Evolutionary conservation across 2,888 invertebrate genomes (phyloP).

Genomic region (Trichogramma dendrolimi): DNA sequence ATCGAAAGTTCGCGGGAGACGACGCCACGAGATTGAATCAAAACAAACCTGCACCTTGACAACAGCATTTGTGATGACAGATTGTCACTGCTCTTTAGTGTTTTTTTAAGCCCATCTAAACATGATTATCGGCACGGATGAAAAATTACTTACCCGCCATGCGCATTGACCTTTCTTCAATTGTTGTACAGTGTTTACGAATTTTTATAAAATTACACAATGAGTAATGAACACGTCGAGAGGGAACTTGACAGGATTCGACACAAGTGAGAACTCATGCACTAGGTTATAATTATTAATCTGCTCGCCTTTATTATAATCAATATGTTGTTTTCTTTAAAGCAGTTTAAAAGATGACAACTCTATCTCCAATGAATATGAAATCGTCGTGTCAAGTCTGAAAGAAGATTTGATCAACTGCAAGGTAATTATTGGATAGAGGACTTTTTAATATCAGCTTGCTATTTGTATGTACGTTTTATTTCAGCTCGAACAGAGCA

Average conservation of each 20-base stretch:
- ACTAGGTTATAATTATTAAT: neutral
- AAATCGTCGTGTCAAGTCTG: conserved; percentile 35
- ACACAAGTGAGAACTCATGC: no score
- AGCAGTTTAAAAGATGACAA: conserved; percentile 32
- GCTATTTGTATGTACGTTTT: neutral
- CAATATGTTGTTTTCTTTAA: conserved; percentile 14
- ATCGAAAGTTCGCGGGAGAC: no score
- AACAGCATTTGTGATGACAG: no score
- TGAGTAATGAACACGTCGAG: neutral
- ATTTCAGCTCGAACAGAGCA: conserved; percentile 42
- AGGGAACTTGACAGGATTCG: no score
- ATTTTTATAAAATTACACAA: neutral
- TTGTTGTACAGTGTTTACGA: neutral
- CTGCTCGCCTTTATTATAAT: conserved; percentile 4
- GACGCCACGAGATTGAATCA: no score
- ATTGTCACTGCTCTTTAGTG: no score
- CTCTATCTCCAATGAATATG: conserved; percentile 37
- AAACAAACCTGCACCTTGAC: no score
- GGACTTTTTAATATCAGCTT: neutral
- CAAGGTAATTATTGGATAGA: conserved; percentile 32
- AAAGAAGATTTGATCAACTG: conserved; percentile 41
- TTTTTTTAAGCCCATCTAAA: no score
- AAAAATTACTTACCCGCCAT: no score
- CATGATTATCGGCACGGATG: no score
- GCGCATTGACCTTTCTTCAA: no score